Percentiles rank a stretch among this genome's conserved stretches.
phyloP scores from a whole-genome alignment of 2,888 invertebrate genomes.

The Drosophila mayaguana region DNA sequence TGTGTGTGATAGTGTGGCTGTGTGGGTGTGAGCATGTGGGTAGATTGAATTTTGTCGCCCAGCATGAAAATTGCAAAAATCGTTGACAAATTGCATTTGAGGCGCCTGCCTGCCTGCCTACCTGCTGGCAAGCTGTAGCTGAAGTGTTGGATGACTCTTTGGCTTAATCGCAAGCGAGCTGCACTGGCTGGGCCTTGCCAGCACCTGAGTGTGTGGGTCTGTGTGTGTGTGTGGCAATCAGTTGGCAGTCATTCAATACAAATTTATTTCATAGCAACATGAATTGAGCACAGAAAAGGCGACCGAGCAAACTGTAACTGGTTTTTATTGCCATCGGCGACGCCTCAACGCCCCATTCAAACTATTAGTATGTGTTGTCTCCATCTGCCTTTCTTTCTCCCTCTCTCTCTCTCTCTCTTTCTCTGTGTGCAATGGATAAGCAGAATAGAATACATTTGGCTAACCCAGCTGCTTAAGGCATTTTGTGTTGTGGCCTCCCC shows the following conservation, averaged over 20 bases:
- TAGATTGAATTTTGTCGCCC: slow-evolving; percentile 65
- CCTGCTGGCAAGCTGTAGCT: not conserved
- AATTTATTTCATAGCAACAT: slow-evolving; percentile 67
- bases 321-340: slow-evolving; percentile 66
- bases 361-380: slow-evolving; percentile 4
- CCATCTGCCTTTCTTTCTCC: not conserved
- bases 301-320: slow-evolving; percentile 61
- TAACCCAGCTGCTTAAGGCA: slow-evolving; percentile 24
- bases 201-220: slow-evolving; percentile 6
- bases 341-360: slow-evolving; percentile 46
- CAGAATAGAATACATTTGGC: slow-evolving; percentile 6
- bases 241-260: slow-evolving; percentile 62
- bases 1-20: slow-evolving; percentile 8
- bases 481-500: slow-evolving; percentile 47
- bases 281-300: slow-evolving; percentile 60
- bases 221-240: slow-evolving; percentile 38
- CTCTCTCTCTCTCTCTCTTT: not conserved
- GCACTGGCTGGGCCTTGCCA: slow-evolving; percentile 37
- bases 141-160: slow-evolving; percentile 50
- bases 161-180: slow-evolving; percentile 53
- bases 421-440: slow-evolving; percentile 55
- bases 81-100: slow-evolving; percentile 77
- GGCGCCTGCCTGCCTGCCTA: slow-evolving; percentile 23
- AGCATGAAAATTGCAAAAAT: slow-evolving; percentile 70
- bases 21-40: slow-evolving; percentile 23